Evolutionary conservation across 1,140 invertebrate species (phyloP).

Genomic region (Amyelois transitella): DNA sequence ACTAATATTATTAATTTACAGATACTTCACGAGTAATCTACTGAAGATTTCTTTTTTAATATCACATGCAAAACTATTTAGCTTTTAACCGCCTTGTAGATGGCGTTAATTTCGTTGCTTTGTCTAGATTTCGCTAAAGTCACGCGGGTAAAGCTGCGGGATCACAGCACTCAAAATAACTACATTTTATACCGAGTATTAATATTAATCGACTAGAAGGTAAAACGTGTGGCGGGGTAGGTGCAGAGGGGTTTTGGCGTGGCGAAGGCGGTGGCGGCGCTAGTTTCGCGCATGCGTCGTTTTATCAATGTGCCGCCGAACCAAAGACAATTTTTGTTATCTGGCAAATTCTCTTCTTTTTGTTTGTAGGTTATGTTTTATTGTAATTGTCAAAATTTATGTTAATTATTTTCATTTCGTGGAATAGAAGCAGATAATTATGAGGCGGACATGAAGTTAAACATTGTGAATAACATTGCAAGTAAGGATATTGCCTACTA

Average conservation of each 20-base stretch:
- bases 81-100: too few relatives aligned
- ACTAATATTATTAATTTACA: too few relatives aligned
- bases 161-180: too few relatives aligned
- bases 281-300: conserved; percentile 50
- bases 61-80: too few relatives aligned
- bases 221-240: too few relatives aligned
- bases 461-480: conserved; percentile 18
- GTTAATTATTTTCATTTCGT: conserved; percentile 49
- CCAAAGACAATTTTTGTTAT: conserved; percentile 58
- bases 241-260: conserved; percentile 9
- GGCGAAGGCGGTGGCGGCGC: conserved; percentile 14
- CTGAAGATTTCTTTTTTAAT: too few relatives aligned
- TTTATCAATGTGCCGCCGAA: conserved; percentile 13
- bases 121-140: too few relatives aligned
- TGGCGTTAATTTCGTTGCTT: too few relatives aligned
- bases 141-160: too few relatives aligned
- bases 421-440: conserved; percentile 14
- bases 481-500: conserved; percentile 16
- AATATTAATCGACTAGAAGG: neutral
- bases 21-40: too few relatives aligned
- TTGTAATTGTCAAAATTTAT: conserved; percentile 68
- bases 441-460: conserved; percentile 30
- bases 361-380: conserved; percentile 71
- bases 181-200: too few relatives aligned
- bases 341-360: conserved; percentile 46